Evolutionary conservation across 2,113 vertebrate genomes (phyloP).

Genomic region (Capreolus pygargus): DNA sequence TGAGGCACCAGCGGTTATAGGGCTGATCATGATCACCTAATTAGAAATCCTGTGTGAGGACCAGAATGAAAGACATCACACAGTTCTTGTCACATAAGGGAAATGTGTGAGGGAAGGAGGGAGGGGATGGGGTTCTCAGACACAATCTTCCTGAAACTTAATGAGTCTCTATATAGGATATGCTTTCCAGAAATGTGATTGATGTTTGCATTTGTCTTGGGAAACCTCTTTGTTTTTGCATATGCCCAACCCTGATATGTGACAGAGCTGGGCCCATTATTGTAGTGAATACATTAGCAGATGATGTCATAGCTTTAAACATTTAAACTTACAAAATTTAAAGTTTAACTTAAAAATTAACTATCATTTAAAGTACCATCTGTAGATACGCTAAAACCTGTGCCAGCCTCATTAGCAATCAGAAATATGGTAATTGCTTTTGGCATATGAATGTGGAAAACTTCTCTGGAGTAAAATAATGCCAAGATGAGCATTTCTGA

Average conservation of each 20-base stretch:
- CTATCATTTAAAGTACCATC: constrained; percentile 57
- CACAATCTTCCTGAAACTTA: neutral
- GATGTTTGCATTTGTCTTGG: neutral
- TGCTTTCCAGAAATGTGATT: neutral
- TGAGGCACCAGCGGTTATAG: neutral
- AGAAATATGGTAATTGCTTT: constrained; percentile 64
- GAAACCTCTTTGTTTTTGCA: neutral
- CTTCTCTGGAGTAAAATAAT: constrained; percentile 41
- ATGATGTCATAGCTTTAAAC: constrained; percentile 51
- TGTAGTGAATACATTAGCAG: neutral
- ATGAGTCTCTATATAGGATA: neutral
- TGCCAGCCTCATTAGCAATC: constrained; percentile 63
- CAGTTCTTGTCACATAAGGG: neutral
- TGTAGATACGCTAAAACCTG: constrained; percentile 41
- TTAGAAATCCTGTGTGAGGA: neutral
- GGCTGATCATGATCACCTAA: neutral
- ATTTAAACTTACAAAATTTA: constrained; percentile 45
- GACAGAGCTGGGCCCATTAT: neutral
- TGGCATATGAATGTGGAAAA: constrained; percentile 36
- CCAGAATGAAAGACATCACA: neutral
- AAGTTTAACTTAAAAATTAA: constrained; percentile 65
- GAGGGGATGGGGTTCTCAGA: neutral
- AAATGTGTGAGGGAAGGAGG: neutral
- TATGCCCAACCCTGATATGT: neutral
- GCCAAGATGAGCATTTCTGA: constrained; percentile 34